Evolutionary conservation across 2,113 vertebrate genomes (phyloP), one percentile per base, ranked within the genome.

Genomic region (Copsychus sechellarum): DNA sequence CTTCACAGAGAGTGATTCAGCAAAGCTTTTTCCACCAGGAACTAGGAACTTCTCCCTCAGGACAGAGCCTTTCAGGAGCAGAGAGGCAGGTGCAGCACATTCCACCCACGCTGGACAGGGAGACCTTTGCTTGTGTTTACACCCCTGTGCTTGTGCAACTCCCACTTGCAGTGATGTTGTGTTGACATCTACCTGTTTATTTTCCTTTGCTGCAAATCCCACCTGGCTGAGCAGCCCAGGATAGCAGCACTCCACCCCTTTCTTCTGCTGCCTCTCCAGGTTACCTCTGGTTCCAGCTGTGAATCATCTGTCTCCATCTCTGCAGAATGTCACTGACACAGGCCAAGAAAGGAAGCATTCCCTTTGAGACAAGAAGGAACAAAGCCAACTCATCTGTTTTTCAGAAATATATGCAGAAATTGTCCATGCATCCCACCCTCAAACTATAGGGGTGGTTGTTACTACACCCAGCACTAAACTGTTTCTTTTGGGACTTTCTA

Each of bases 371-470:
- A 22, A 51, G 70, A 76, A 79, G 23, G 40, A 47, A 26, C 17
- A 51, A 90, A 85, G 12, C 3, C 28, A 81, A 38, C 20, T 48
- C 38, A 18, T 19, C 31, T 62, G 28, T 28, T 92, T 74, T 54
- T 79, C 34, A 87, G 51, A 71, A 53, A 50, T 18, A 57, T 0
- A 45, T 15, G 7, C 7, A 71, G 42, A 74, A 85, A 66, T 50
- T 31, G 0, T n/a, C 36, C 19, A 2, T 22, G 4, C 8, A 78
- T 91, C 56, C 51, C 31, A 57, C 50, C 38, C 47, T 66, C 65
- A 81, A 50, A 45, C 11, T 28, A 77, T 61, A 15, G 0, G 3
- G 8, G 7, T 1, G 0, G 24, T 19, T 65, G 12, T 69, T 48
- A 61, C 45, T 48, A 69, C 29, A 25, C 9, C n/a, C 62, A 56